A percentile compares a stretch with the other conserved stretches of the same genome.
These are phyloP conservation scores for Hoplostethus atlanticus DNA, from an alignment of 2,797 vertebrate species.

Conservation along the genomic window DNA sequence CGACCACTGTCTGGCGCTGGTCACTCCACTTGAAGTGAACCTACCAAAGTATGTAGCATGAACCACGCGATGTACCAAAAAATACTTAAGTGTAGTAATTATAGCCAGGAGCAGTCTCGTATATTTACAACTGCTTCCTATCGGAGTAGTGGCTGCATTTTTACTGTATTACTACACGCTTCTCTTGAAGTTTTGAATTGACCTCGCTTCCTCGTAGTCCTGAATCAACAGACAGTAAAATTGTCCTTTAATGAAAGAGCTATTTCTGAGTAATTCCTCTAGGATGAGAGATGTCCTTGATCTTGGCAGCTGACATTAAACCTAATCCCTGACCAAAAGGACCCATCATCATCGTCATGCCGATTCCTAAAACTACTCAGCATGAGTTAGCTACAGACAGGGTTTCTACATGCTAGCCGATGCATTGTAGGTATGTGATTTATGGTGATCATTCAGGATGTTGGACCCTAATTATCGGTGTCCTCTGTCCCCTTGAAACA, in stretches of 20 bases:
- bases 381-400: conserved; percentile 18
- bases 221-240: conserved; percentile 14
- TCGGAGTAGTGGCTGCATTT: background rate
- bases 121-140: background rate
- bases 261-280: conserved; percentile 40
- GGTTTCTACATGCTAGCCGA: conserved; percentile 29
- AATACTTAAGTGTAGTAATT: background rate
- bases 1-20: background rate
- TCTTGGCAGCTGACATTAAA: conserved; percentile 69
- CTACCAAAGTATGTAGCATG: background rate
- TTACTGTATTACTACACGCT: background rate
- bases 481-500: conserved; percentile 25
- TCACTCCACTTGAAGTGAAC: background rate
- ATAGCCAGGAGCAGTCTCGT: background rate
- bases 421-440: conserved; percentile 26
- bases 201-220: conserved; percentile 24
- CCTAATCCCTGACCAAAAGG: conserved; percentile 63
- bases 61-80: background rate
- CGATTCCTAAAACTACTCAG: conserved; percentile 40
- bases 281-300: conserved; percentile 56
- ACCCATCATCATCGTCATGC: conserved; percentile 30
- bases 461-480: conserved; percentile 11
- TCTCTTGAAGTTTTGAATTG: conserved; percentile 10
- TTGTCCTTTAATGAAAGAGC: conserved; percentile 16
- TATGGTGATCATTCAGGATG: conserved; percentile 25